A percentile compares a stretch with the other conserved stretches of the same genome.
Evolutionary conservation across 2,113 vertebrate species (phyloP).

Genomic region (Plotosus lineatus): DNA sequence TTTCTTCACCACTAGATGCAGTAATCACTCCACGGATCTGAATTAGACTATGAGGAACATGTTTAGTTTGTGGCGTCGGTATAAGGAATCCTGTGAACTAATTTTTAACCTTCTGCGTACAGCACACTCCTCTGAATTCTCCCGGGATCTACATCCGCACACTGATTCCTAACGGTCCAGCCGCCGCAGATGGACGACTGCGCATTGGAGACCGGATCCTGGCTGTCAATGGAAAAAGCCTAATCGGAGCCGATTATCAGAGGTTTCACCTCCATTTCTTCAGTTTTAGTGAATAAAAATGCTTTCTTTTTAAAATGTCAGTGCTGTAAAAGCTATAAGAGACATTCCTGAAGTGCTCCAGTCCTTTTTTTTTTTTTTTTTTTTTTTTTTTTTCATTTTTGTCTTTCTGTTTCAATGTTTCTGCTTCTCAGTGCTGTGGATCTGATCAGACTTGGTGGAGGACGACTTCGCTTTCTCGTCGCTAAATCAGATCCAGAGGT

Average conservation of each 20-base stretch:
- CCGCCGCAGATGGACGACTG: slow-evolving; percentile 81
- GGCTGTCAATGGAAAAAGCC: slow-evolving; percentile 89
- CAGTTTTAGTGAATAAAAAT: slow-evolving; percentile 38
- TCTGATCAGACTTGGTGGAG: slow-evolving; percentile 87
- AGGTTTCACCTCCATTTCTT: slow-evolving; percentile 70
- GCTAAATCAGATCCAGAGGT: slow-evolving; percentile 88
- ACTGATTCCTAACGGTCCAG: slow-evolving; percentile 88
- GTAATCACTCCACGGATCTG: background rate
- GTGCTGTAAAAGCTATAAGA: too few species aligned
- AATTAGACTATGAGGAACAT: background rate
- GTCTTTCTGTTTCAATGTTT: too few species aligned
- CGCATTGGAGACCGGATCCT: slow-evolving; percentile 90
- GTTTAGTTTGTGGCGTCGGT: too few species aligned
- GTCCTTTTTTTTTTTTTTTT: background rate
- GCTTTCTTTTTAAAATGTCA: too few species aligned
- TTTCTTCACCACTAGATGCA: background rate
- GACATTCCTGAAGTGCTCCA: too few species aligned
- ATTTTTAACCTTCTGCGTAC: too few species aligned
- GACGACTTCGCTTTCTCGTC: slow-evolving; percentile 87
- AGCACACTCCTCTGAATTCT: slow-evolving; percentile 89
- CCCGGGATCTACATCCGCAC: slow-evolving; percentile 95
- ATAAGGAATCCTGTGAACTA: too few species aligned
- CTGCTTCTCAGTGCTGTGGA: slow-evolving; percentile 83
- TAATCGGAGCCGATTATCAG: slow-evolving; percentile 89
- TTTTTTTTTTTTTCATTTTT: slow-evolving; percentile 11